These are phyloP conservation scores for Anarsia innoxiella DNA, from an alignment of 2,888 invertebrate genomes.

Conservation along the genomic window DNA sequence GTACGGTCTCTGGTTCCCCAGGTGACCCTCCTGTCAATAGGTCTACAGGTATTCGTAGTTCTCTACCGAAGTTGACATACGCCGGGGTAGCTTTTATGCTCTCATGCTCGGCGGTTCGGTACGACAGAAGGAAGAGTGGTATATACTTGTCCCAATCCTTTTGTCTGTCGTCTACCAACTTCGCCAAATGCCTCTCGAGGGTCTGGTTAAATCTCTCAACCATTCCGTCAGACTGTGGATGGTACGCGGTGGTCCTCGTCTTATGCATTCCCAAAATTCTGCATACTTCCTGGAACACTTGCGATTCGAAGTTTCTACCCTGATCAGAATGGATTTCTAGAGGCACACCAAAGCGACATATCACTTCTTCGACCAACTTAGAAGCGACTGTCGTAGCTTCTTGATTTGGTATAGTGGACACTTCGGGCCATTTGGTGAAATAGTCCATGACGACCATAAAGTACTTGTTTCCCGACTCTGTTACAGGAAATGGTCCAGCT, in stretches of 20 bases:
- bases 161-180: constrained; percentile 3
- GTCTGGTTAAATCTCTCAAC: constrained; percentile 8
- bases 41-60: neutral
- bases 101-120: neutral
- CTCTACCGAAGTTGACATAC: neutral
- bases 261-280: constrained; percentile 9
- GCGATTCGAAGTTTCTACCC: constrained; percentile 10
- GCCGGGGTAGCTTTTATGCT: neutral
- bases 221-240: constrained; percentile 9
- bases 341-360: neutral
- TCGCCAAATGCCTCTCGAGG: constrained; percentile 2
- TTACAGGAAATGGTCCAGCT: neutral
- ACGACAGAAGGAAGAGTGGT: neutral
- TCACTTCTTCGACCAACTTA: neutral
- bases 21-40: neutral
- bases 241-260: constrained; percentile 11
- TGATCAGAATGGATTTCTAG: neutral
- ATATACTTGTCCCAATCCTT: constrained; percentile 5
- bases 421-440: constrained; percentile 1
- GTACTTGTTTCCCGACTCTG: neutral
- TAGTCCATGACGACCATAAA: neutral
- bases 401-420: neutral
- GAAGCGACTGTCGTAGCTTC: neutral
- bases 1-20: neutral
- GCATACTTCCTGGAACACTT: constrained; percentile 10